phyloP scores from a whole-genome alignment of 2,888 invertebrate genomes.

The Pyrrhia umbra region DNA sequence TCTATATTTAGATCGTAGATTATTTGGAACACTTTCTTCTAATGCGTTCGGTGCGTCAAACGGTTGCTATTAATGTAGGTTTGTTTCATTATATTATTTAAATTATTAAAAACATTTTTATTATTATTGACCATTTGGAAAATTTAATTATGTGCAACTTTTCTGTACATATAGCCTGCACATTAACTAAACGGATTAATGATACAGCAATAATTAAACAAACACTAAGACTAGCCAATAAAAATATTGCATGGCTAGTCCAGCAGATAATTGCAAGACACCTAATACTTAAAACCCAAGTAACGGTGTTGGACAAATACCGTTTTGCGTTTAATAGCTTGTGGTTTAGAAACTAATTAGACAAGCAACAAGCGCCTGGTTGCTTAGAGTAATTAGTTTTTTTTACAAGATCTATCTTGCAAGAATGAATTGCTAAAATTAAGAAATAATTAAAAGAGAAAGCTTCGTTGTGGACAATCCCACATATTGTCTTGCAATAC shows the following conservation, averaged over 20 bases:
- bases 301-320: constrained; percentile 49
- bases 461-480: constrained; percentile 4
- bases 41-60: constrained; percentile 50
- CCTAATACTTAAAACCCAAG: constrained; percentile 10
- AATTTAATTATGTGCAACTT: too few relatives aligned
- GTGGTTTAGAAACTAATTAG: constrained; percentile 54
- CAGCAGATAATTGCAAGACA: constrained; percentile 18
- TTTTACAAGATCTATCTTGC: constrained; percentile 38
- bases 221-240: too few relatives aligned
- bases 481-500: not conserved
- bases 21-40: constrained; percentile 58
- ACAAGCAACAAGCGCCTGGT: constrained; percentile 25
- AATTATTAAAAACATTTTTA: not conserved
- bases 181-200: too few relatives aligned
- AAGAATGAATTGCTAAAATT: constrained; percentile 8
- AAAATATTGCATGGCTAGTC: not conserved
- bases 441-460: constrained; percentile 26
- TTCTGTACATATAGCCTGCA: too few relatives aligned
- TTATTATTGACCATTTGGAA: too few relatives aligned
- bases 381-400: constrained; percentile 52
- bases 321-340: constrained; percentile 52
- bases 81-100: constrained; percentile 8
- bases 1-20: constrained; percentile 64
- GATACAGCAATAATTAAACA: too few relatives aligned
- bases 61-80: constrained; percentile 32